Percentiles rank a stretch among this genome's conserved stretches.
These are phyloP conservation scores for Diplosoma virens DNA, from an alignment of 23 tunicate species.

Conservation along the genomic window DNA sequence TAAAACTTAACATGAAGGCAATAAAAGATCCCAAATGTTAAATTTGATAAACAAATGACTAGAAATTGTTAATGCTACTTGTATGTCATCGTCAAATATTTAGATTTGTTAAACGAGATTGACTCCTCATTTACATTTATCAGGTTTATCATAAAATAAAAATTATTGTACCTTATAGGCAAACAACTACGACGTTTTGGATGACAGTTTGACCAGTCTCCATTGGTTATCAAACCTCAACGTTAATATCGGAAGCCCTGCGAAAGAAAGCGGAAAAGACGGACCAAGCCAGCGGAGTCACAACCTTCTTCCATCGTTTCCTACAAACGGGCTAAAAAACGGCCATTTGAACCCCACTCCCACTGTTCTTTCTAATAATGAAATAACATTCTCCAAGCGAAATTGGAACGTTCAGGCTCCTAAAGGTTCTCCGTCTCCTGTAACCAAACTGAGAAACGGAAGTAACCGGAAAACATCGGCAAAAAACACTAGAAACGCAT, in stretches of 20 bases:
- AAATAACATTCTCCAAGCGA: background rate
- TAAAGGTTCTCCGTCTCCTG: background rate
- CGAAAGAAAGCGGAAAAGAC: conserved; percentile 6
- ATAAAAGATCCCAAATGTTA: no score
- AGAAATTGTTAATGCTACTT: no score
- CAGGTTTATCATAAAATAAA: no score
- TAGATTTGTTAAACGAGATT: no score
- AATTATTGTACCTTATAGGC: conserved; percentile 47
- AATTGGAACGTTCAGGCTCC: background rate
- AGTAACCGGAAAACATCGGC: background rate
- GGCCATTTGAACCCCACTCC: background rate
- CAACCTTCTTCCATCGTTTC: conserved; percentile 19
- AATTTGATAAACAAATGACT: no score
- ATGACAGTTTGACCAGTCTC: conserved; percentile 87
- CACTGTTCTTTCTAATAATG: background rate
- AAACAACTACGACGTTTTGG: conserved; percentile 51
- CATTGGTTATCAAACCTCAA: conserved; percentile 93
- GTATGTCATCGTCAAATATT: no score
- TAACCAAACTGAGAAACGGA: conserved; percentile 1
- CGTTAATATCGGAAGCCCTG: conserved; percentile 62
- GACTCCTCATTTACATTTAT: no score
- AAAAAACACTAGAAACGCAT: conserved; percentile 11
- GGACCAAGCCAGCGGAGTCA: background rate
- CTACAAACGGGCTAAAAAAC: background rate
- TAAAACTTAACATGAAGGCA: no score